Conservation (phyloP, 2,113 vertebrate species). For the Ammospiza nelsoni region DNA sequence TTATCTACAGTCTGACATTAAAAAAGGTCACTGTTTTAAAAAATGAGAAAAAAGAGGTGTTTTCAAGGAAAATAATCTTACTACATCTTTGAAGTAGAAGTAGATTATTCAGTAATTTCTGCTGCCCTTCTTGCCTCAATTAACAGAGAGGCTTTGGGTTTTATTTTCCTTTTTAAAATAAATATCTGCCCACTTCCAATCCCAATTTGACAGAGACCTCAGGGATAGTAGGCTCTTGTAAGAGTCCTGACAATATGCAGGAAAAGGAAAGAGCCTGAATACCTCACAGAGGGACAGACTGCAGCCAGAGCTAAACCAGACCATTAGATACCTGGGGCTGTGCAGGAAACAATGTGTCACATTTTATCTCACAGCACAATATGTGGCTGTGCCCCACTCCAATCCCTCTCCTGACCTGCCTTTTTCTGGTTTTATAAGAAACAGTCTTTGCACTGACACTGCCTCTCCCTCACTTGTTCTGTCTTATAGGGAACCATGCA, state of each 20-base stretch:
- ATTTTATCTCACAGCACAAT: neutral
- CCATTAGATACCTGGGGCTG: neutral
- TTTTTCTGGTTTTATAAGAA: neutral
- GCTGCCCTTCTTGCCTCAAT: neutral
- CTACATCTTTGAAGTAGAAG: neutral
- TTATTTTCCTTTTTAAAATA: neutral
- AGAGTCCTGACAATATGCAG: neutral
- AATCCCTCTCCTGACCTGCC: neutral
- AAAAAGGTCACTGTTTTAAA: neutral
- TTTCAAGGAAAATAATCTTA: neutral
- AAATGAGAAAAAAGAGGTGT: neutral
- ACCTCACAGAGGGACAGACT: neutral
- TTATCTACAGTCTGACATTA: neutral
- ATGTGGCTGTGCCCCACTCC: neutral
- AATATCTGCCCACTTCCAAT: neutral
- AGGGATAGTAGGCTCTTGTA: neutral
- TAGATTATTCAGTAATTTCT: neutral
- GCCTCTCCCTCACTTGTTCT: neutral
- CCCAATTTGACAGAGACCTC: neutral
- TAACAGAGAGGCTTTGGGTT: neutral
- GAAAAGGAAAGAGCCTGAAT: neutral
- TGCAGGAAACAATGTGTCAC: neutral
- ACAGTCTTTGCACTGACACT: neutral
- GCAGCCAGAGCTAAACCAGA: neutral
- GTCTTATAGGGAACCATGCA: accelerated